Evolutionary conservation across 2,797 vertebrate genomes (phyloP).

Genomic region (Hylomyscus alleni): DNA sequence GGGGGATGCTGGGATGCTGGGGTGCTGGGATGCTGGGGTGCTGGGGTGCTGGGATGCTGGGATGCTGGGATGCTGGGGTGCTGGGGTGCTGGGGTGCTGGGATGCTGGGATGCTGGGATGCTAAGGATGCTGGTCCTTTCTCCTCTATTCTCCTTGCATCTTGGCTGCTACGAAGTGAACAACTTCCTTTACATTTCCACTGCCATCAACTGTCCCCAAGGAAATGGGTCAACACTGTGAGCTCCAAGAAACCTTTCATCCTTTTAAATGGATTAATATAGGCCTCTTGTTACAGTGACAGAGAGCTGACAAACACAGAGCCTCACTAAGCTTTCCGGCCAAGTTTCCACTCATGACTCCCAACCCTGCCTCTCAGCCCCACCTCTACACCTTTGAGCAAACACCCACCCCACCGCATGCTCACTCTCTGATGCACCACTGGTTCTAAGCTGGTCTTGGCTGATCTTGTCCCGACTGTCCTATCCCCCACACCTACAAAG

Average conservation of each 20-base stretch:
- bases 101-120: no score
- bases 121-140: neutral
- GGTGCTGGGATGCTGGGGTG: no score
- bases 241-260: neutral
- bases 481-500: no score
- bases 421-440: neutral
- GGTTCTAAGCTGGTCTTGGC: neutral
- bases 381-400: neutral
- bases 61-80: no score
- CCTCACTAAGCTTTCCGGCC: neutral
- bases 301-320: neutral
- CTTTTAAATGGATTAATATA: neutral
- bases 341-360: neutral
- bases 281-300: neutral
- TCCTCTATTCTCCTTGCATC: neutral
- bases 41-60: no score
- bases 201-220: neutral
- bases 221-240: neutral
- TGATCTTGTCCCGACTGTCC: neutral
- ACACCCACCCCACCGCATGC: fast-evolving
- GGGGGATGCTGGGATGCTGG: neutral
- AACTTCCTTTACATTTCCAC: neutral
- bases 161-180: neutral
- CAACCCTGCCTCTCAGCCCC: neutral
- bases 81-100: no score